Evolutionary conservation across 35 echinoderm and acorn worm species (phyloP).

Genomic region (Heliocidaris erythrogramma): DNA sequence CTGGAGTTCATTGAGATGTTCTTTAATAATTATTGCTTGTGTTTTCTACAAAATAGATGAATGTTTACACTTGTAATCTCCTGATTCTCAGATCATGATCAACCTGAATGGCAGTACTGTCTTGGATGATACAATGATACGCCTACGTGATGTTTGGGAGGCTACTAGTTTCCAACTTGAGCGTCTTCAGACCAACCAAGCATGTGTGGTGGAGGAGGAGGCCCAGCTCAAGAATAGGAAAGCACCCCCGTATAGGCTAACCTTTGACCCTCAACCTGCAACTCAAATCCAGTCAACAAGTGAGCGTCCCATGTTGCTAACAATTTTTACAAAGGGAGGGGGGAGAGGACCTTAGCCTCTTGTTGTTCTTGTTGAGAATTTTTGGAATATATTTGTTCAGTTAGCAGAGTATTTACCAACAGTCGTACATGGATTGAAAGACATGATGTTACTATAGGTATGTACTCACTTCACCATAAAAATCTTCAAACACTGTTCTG

Average conservation of each 20-base stretch:
- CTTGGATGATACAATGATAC: constrained; percentile 66
- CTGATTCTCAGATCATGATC: constrained; percentile 60
- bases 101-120: constrained; percentile 66
- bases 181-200: constrained; percentile 82
- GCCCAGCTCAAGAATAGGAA: constrained; percentile 61
- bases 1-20: too few species aligned
- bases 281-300: neutral
- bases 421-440: too few species aligned
- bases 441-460: too few species aligned
- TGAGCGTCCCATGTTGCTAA: constrained; percentile 1
- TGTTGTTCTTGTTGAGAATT: too few species aligned
- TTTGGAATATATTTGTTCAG: too few species aligned
- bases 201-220: constrained; percentile 81
- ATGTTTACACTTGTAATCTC: neutral
- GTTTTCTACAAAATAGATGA: too few species aligned
- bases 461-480: too few species aligned
- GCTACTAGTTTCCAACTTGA: constrained; percentile 92
- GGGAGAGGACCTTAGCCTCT: too few species aligned
- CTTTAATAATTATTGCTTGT: too few species aligned
- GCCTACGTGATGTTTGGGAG: constrained; percentile 88
- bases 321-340: too few species aligned
- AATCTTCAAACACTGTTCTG: too few species aligned
- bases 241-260: constrained; percentile 83
- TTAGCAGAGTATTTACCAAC: too few species aligned
- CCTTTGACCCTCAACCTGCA: constrained; percentile 62